These are phyloP conservation scores for Galbula dea DNA, from an alignment of 2,113 vertebrate species.

Conservation along the genomic window DNA sequence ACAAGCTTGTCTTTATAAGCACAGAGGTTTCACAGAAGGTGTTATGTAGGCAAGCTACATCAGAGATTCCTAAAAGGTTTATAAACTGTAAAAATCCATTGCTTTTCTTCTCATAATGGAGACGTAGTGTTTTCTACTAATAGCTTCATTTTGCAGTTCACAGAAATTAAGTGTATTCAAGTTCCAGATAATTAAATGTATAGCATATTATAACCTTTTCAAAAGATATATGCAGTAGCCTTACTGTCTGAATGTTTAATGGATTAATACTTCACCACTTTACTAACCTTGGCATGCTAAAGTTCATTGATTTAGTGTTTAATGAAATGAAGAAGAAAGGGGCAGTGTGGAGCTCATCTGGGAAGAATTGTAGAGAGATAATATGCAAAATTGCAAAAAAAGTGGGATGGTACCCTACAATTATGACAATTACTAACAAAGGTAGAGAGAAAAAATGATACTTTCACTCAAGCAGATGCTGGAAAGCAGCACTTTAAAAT, in stretches of 20 bases:
- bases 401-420: background rate
- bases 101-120: background rate
- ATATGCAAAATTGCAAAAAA: background rate
- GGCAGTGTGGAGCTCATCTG: background rate
- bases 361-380: background rate
- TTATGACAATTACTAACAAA: background rate
- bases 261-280: conserved; percentile 20
- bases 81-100: background rate
- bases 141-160: background rate
- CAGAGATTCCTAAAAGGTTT: background rate
- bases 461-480: background rate
- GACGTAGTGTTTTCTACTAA: conserved; percentile 8
- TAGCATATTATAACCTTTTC: background rate
- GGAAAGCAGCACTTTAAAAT: background rate
- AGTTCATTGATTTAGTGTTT: conserved; percentile 31
- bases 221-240: background rate
- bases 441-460: background rate
- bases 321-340: conserved; percentile 1
- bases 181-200: conserved; percentile 24
- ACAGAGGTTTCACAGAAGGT: background rate
- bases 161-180: conserved; percentile 1
- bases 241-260: conserved; percentile 13
- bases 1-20: background rate
- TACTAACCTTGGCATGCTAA: background rate
- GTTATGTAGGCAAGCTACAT: background rate